These are phyloP conservation scores for Phymanthus crucifer DNA, from an alignment of 92 coral and sea anemone species.

Conservation along the genomic window DNA sequence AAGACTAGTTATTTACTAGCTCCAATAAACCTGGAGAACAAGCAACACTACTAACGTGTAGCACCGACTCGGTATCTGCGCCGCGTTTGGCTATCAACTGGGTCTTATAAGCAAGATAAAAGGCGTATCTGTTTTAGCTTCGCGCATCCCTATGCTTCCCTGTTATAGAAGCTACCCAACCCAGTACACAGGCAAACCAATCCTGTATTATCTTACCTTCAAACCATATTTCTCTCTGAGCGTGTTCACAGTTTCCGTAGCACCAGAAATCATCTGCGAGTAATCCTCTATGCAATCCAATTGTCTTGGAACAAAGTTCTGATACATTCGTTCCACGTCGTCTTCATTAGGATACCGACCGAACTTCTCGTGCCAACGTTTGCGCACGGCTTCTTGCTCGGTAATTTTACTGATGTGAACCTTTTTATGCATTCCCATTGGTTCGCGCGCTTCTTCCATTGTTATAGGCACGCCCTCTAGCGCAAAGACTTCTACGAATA, in stretches of 20 bases:
- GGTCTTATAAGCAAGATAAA: too few relatives aligned
- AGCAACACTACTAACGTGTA: too few relatives aligned
- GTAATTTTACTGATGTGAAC: slow-evolving; percentile 89
- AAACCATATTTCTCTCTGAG: slow-evolving; percentile 69
- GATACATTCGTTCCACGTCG: slow-evolving; percentile 88
- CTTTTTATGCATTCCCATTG: slow-evolving; percentile 96
- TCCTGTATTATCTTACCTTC: slow-evolving; percentile 39
- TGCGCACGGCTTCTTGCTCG: slow-evolving; percentile 80
- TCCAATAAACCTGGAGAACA: too few relatives aligned
- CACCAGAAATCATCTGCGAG: slow-evolving; percentile 95
- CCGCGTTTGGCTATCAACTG: too few relatives aligned
- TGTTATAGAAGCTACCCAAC: too few relatives aligned
- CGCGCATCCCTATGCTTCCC: too few relatives aligned
- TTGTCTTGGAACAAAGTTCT: slow-evolving; percentile 87
- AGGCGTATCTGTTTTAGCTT: too few relatives aligned
- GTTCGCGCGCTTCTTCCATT: slow-evolving; percentile 95
- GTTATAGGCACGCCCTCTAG: slow-evolving; percentile 94
- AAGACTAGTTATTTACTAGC: not conserved
- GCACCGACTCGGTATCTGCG: too few relatives aligned
- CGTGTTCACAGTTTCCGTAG: slow-evolving; percentile 79
- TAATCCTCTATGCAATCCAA: slow-evolving; percentile 66
- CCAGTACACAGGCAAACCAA: not conserved
- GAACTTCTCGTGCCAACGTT: slow-evolving; percentile 86
- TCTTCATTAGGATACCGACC: slow-evolving; percentile 83
- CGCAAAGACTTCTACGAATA: slow-evolving; percentile 75